A percentile compares a stretch with the other conserved stretches of the same genome.
These are phyloP conservation scores for Australoheros facetus DNA, from an alignment of 2,797 vertebrate species.

Conservation along the genomic window DNA sequence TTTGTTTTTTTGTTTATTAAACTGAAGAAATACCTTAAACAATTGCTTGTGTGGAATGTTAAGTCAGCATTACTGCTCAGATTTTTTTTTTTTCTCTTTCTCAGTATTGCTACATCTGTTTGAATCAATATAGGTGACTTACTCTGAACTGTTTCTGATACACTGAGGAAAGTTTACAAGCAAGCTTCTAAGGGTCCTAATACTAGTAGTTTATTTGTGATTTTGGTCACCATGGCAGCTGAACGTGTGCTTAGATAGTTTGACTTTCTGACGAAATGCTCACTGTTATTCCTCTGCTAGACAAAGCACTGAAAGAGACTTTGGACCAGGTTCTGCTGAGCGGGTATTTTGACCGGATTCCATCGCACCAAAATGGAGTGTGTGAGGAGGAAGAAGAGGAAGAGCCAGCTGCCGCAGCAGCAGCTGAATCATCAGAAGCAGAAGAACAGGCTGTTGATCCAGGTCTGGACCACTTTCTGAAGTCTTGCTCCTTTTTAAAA, in stretches of 20 bases:
- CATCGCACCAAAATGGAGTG: slow-evolving; percentile 93
- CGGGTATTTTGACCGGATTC: slow-evolving; percentile 91
- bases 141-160: no score
- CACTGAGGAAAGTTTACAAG: no score
- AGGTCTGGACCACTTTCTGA: slow-evolving; percentile 73
- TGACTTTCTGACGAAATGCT: neutral
- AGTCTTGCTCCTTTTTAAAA: neutral
- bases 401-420: slow-evolving; percentile 55
- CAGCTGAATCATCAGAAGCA: slow-evolving; percentile 75
- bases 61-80: neutral
- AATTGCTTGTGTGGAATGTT: neutral
- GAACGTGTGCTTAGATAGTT: neutral
- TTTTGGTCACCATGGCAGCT: neutral
- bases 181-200: neutral
- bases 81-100: no score
- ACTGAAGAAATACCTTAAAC: neutral
- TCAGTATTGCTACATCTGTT: neutral
- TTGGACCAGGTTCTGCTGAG: slow-evolving; percentile 92
- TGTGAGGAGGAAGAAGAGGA: slow-evolving; percentile 87
- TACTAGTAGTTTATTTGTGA: neutral
- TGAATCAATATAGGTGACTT: no score
- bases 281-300: slow-evolving; percentile 68
- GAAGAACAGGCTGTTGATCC: slow-evolving; percentile 86
- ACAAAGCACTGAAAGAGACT: slow-evolving; percentile 90
- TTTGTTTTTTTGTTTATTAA: no score